Evolutionary conservation across 2,797 vertebrate genomes (phyloP), one percentile per base, ranked within the genome.

Genomic region (Mormyrus proboscirostris): DNA sequence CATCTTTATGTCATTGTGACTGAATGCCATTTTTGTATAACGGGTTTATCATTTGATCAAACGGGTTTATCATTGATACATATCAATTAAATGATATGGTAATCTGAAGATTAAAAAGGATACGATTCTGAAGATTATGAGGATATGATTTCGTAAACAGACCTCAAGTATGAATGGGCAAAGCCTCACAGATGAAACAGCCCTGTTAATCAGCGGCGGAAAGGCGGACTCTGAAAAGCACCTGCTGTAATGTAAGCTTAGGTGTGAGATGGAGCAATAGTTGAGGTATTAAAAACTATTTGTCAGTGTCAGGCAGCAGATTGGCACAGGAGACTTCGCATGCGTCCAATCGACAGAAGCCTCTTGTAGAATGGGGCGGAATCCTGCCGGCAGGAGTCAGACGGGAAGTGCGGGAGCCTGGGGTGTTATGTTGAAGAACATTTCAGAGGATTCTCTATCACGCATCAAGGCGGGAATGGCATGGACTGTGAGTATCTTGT

Each of bases 381-480:
- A 93, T 95, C 94, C 94, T 94, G 90, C 89, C 89, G 93, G 89
- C 90, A 73, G 93, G 92, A 57, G 91, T 89, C 92, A 92, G 90
- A 93, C 92, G 93, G 94, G 92, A 94, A 94, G 94, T 95, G 93
- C 92, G 91, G 90, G 92, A 91, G 92, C 92, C 93, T 94, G 94
- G 95, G 93, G 93, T 91, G 92, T 94, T 94, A 94, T 94, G 90
- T 10, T 94, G 93, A 95, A 94, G 94, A 94, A 93, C 94, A 87
- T 92, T 94, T 94, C 94, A 94, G 95, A 94, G 95, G 95, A 95
- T 95, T 95, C 94, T 95, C 95, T 95, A 95, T 95, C 95, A 93
- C 93, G 91, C 92, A 94, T 94, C 95, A 94, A 4, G 92, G 94
- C 95, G 94, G 95, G 94, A 94, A 95, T 95, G 94, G 94, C 94